Evolutionary conservation across 2,797 vertebrate species (phyloP), one percentile per base, ranked within the genome.

Genomic region (Otolemur crassicaudatus): DNA sequence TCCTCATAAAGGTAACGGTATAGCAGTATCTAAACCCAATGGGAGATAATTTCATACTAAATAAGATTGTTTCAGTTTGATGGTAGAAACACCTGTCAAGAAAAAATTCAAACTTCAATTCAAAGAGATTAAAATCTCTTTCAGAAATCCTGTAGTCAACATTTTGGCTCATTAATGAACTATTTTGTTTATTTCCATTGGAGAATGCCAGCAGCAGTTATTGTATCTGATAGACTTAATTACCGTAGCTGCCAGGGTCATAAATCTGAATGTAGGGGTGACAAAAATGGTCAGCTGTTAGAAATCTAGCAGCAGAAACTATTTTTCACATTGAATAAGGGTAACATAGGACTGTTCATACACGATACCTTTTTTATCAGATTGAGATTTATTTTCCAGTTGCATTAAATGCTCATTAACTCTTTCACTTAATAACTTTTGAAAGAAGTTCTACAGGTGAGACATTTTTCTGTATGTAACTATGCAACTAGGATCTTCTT

Each of bases 141-240:
- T 76, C 56, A 27, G 87, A 92, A 93, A 76, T 94, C 23, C 29
- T 90, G 49, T 91, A 65, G 92, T 94, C 70, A 95, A 58, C 79
- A 77, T 83, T 49, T 56, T 90, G 60, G 12, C 56, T 96, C 82
- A 61, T 94, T 91, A 97, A 77, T 93, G 29, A 92, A 96, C 58
- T 95, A 95, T 92, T 97, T 95, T 96, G 63, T 91, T 97, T 91
- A 87, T 97, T 94, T 96, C 63, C 53, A 97, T 97, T 93, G 85
- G 46, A 97, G 92, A 97, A 49, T 95, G 76, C 95, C 96, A 98
- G 73, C 86, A 58, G 43, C 46, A 53, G 22, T 98, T 94, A 97
- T 58, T 94, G 49, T 56, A 70, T 94, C 49, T 95, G 95, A 96
- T 86, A 93, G 87, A 73, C 94, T 98, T 98, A 97, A 98, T 98